Evolutionary conservation across 2,113 vertebrate genomes (phyloP), one percentile per base, ranked within the genome.

Genomic region (Sinocyclocheilus maitianheensis): DNA sequence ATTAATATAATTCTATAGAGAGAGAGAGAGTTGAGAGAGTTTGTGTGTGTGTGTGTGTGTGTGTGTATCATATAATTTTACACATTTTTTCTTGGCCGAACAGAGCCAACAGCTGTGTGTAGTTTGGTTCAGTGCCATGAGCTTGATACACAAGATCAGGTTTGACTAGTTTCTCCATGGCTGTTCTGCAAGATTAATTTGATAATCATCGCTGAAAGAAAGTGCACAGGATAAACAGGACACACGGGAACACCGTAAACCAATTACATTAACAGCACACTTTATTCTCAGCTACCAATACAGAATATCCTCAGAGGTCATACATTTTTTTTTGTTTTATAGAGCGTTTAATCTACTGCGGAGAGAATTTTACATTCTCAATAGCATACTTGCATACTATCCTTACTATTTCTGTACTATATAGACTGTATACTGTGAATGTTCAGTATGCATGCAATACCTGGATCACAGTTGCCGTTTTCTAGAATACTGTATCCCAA

Each of bases 81-180:
- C 40, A 40, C 6, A 7, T 7, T 40, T 60, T n/a, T 69, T 3
- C 63, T 1, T 9, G n/a, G n/a, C 26, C 13, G 4, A 8, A 13
- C 63, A 67, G 63, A 65, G 63, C 24, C 67, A 12, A 26, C 51
- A 58, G 26, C 14, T 58, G 51, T 37, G 14, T 77, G 48, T 37
- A 12, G 48, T 78, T 78, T 78, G 76, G 16, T 78, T 58, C 51
- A 20, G 53, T 78, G 76, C 76, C 76, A 78, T 10, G 6, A 58
- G 26, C 7, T 53, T 78, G 30, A 55, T 22, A 22, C 76, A 58
- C 76, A 30, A 60, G 30, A 78, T 78, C 53, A 2, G 43, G 51
- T 60, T 55, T 60, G 77, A 78, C 77, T 60, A 10, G 77, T 60
- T 58, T 79, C 2, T 12, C 13, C 11, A n/a, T 8, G 53, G 18